These are phyloP conservation scores for Bombycilla garrulus DNA, from an alignment of 2,113 vertebrate species.

Conservation along the genomic window DNA sequence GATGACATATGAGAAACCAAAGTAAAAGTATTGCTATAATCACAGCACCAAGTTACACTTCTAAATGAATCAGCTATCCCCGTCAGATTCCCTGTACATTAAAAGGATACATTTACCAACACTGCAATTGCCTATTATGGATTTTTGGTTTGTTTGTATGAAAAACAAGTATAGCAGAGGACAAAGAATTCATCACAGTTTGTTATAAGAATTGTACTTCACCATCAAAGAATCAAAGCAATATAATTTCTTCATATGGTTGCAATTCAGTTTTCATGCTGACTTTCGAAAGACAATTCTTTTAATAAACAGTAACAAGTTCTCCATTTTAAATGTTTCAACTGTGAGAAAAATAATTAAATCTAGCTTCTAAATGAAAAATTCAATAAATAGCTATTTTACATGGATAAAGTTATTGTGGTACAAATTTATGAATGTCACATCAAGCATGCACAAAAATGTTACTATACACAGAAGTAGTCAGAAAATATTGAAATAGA, in stretches of 20 bases:
- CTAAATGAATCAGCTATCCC: conserved; percentile 63
- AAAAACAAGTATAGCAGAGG: conserved; percentile 48
- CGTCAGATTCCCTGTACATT: conserved; percentile 57
- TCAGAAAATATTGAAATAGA: conserved; percentile 83
- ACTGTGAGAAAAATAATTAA: conserved; percentile 63
- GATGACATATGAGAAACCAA: conserved; percentile 54
- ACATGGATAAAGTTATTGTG: conserved; percentile 74
- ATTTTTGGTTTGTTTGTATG: conserved; percentile 76
- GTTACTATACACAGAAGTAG: conserved; percentile 80
- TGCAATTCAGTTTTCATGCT: conserved; percentile 40
- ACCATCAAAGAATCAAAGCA: conserved; percentile 62
- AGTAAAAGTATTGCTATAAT: conserved; percentile 79
- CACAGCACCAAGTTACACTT: conserved; percentile 75
- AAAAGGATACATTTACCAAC: conserved; percentile 58
- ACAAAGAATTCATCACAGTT: conserved; percentile 76
- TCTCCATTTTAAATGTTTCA: conserved; percentile 69
- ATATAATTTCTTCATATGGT: conserved; percentile 41
- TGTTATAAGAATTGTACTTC: conserved; percentile 79
- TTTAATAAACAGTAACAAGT: conserved; percentile 79
- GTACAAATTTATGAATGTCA: conserved; percentile 83
- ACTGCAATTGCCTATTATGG: conserved; percentile 56
- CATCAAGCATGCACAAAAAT: conserved; percentile 88
- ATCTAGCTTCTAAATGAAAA: conserved; percentile 72
- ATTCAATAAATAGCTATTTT: conserved; percentile 84
- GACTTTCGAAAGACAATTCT: conserved; percentile 69